A percentile compares a stretch with the other conserved stretches of the same genome.
These are phyloP conservation scores for Botia kubotai DNA, from an alignment of 2,797 vertebrate species.

Conservation along the genomic window DNA sequence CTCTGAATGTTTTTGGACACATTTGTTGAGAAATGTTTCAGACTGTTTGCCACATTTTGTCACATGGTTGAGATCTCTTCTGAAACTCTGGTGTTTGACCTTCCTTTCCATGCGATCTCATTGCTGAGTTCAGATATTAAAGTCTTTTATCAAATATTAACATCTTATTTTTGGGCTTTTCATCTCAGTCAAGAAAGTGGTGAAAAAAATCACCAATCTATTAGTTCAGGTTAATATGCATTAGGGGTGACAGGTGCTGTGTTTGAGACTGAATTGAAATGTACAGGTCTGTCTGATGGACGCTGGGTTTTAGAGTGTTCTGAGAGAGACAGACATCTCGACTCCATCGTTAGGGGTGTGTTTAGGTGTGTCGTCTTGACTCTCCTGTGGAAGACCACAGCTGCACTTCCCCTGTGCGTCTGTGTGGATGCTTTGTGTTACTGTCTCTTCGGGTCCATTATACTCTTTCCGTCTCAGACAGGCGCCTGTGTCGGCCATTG, in stretches of 20 bases:
- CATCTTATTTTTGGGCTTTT: no score
- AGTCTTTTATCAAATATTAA: no score
- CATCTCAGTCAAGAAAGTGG: no score
- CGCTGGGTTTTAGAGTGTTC: conserved; percentile 3
- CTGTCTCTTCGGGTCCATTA: conserved; percentile 48
- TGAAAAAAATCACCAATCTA: no score
- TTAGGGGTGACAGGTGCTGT: no score
- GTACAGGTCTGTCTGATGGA: not conserved
- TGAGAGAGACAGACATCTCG: conserved; percentile 39
- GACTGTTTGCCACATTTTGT: no score
- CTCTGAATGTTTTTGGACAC: no score
- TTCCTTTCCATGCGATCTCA: no score
- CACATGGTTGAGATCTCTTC: no score
- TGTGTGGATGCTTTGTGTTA: conserved; percentile 50
- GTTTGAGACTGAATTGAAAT: no score
- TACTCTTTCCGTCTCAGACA: conserved; percentile 56
- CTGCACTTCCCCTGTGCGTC: conserved; percentile 37
- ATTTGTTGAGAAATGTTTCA: not conserved
- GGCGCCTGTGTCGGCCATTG: conserved; percentile 40
- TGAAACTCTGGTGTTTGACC: not conserved
- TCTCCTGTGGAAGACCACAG: conserved; percentile 6
- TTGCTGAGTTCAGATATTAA: not conserved
- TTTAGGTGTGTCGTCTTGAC: conserved; percentile 28
- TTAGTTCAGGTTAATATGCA: no score
- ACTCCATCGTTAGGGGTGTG: conserved; percentile 45